Evolutionary conservation across 2,113 vertebrate genomes (phyloP), one percentile per base, ranked within the genome.

Genomic region (Paradoxurus hermaphroditus): DNA sequence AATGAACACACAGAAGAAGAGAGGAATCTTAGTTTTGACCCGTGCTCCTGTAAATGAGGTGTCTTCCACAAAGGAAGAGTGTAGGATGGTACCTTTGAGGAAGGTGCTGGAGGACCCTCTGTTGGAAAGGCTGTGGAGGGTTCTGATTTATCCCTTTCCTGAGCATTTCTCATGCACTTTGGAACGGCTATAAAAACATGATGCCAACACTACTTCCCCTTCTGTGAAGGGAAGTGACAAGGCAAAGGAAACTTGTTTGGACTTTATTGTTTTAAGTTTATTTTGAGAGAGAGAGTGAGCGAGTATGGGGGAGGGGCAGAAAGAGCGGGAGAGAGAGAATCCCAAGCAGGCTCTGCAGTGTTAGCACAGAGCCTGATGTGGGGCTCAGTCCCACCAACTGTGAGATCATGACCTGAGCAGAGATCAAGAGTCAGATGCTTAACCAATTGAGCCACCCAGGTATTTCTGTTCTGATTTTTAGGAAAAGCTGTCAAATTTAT

Each of bases 401-500:
- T 59, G 56, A 23, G 56, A 25, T 59, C 56, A 59, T 59, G 56
- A 23, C 56, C 56, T 59, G 56, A 59, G 8, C 21, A 59, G 56
- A 23, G 56, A 59, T 19, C 56, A 23, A 9, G 7, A 23, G 56
- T 59, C 23, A 21, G 21, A 59, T 25, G 56, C 56, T 8, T 59
- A 59, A 23, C 56, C 56, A 8, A 19, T 59, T 59, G 56, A 59
- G 8, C 21, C 56, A 23, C 21, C 51, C 18, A 16, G 51, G 51
- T 18, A 16, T 16, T 16, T 16, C 51, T 53, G 15, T 92, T 97
- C 97, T 85, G 44, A 86, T 81, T 91, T 70, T 82, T 75, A 68
- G 65, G 70, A 92, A 93, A 93, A 96, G 19, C 53, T 93, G 85
- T 96, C 86, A 59, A 29, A 23, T 14, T 53, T 63, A 19, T 97